Base-by-base conservation (phyloP, 2,888 invertebrate species). In the Anoplius nigerrimus region DNA sequence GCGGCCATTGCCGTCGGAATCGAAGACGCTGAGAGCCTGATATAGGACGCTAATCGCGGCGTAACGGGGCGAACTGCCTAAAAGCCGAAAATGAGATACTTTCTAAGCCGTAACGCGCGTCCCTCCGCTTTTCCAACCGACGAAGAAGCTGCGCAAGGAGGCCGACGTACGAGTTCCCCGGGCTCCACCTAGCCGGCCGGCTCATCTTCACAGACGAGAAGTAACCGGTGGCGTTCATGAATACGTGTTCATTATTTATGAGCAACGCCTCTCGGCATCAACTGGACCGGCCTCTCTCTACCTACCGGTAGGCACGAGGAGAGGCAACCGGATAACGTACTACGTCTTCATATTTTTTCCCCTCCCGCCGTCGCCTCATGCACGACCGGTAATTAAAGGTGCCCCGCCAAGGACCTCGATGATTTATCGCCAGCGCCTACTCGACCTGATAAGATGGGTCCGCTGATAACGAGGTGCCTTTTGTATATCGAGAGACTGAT, bases 301-400 rank as follows among this genome's bases (percentile, higher is more conserved):
- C 52, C 52, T 21, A 52, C 80, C 78, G 74, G 80, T 79, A 79
- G 81, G 79, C 77, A 75, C 72, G 71, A 63, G 72, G 76, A 75
- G 72, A 78, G 72, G 74, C 76, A 76, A 73, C 73, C 71, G 83
- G 81, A 81, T 82, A 82, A 81, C 78, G 83, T 82, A 85, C 85
- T 85, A 84, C 85, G 81, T 86, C 85, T 86, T 85, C 81, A 85
- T 84, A 86, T 83, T 86, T 85, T 85, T 85, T 74, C 76, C 69
- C 66, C 34, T 34, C 34, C 34, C 34, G 34, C 34, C 34, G 34
- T 34, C 34, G 34, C 55, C 63, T 72, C 71, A 76, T 77, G 69
- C 71, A 76, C 74, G 75, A 66, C 80, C 76, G 84, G 80, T 86
- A 86, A 86, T 86, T 86, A 86, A 86, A 85, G 84, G 81, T 83